Percentiles rank a stretch among this genome's conserved stretches.
Evolutionary conservation across 2,797 vertebrate species (phyloP).

Genomic region (Lacerta viridis): DNA sequence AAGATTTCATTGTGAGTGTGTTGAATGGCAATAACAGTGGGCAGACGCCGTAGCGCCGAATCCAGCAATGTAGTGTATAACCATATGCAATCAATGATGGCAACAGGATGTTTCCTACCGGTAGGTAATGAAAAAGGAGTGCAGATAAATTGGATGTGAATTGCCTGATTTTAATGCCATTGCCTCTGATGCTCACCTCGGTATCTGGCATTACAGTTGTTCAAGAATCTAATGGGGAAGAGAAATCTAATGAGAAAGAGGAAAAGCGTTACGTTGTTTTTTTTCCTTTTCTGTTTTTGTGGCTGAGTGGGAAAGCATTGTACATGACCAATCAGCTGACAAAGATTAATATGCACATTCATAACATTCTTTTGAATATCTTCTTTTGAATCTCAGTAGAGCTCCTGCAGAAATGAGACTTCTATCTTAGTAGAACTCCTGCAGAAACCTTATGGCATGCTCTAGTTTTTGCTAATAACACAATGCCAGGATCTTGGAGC

Average conservation of each 20-base stretch:
- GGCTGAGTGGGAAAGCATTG: not conserved
- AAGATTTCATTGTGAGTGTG: slow-evolving; percentile 14
- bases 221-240: slow-evolving; percentile 18
- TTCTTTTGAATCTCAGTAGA: not conserved
- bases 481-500: too few species aligned
- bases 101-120: slow-evolving; percentile 26
- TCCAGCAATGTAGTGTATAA: slow-evolving; percentile 18
- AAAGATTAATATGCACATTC: not conserved
- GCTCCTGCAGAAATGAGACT: not conserved
- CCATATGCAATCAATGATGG: slow-evolving; percentile 21
- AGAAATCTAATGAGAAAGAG: not conserved
- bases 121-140: slow-evolving; percentile 30
- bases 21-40: slow-evolving; percentile 15
- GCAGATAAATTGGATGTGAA: slow-evolving; percentile 34
- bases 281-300: not conserved
- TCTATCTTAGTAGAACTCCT: too few species aligned
- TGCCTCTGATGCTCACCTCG: not conserved
- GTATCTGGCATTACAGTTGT: not conserved
- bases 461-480: not conserved
- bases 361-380: not conserved
- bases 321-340: not conserved
- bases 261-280: not conserved
- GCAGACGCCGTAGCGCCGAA: not conserved
- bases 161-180: slow-evolving; percentile 4
- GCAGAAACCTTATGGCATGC: not conserved